Conservation (phyloP, 2,888 invertebrate species). For the Seira ritae region DNA sequence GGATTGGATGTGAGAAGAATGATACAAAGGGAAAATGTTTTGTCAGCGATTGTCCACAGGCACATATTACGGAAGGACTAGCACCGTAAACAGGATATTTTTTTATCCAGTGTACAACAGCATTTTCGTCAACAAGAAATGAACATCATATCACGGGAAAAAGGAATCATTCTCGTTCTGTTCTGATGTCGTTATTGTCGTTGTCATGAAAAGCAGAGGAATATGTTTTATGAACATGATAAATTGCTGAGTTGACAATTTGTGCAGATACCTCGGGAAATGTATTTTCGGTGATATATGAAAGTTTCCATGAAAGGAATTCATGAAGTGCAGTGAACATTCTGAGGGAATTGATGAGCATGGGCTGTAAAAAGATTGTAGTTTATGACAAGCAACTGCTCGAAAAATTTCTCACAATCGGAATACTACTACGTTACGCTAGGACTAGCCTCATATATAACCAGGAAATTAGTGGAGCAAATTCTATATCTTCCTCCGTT, state of each 20-base stretch:
- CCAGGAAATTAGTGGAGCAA: constrained; percentile 4
- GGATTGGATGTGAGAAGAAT: constrained; percentile 45
- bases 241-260: constrained; percentile 62
- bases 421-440: no score
- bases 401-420: not conserved
- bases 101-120: not conserved
- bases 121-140: not conserved
- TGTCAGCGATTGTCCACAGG: constrained; percentile 55
- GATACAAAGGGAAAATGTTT: constrained; percentile 45
- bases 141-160: no score
- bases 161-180: not conserved
- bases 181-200: constrained; percentile 11
- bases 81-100: not conserved
- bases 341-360: constrained; percentile 1
- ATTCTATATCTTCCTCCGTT: no score
- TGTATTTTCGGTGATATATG: constrained; percentile 22
- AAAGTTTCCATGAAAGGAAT: constrained; percentile 50
- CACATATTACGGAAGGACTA: no score
- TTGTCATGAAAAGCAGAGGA: constrained; percentile 1
- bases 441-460: no score
- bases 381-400: not conserved
- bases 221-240: constrained; percentile 50
- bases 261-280: constrained; percentile 31
- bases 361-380: not conserved
- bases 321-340: constrained; percentile 48